Conservation (phyloP, 2,888 invertebrate genomes). For the Seira ritae region DNA sequence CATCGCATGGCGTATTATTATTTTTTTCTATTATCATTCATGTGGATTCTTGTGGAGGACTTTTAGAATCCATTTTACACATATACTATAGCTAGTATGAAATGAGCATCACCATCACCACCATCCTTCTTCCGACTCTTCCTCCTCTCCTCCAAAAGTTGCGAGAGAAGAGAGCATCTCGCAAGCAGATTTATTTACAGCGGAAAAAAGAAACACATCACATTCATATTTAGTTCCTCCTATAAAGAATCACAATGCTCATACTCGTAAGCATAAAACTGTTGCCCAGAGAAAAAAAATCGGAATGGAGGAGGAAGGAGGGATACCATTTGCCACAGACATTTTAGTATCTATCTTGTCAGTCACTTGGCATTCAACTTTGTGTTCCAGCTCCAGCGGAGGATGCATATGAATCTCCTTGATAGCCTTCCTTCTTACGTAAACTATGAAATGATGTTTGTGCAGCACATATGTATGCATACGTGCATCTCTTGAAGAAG, state of each 20-base stretch:
- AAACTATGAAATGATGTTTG: too few relatives aligned
- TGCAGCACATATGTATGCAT: background rate
- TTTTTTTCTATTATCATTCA: constrained; percentile 10
- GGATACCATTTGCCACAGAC: constrained; percentile 38
- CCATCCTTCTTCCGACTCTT: background rate
- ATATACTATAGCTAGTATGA: too few relatives aligned
- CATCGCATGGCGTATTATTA: too few relatives aligned
- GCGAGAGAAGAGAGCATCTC: background rate
- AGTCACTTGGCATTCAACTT: constrained; percentile 54
- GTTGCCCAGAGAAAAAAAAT: constrained; percentile 54
- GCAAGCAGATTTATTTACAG: too few relatives aligned
- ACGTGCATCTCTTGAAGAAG: background rate
- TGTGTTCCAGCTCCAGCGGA: background rate
- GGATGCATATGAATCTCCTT: too few relatives aligned
- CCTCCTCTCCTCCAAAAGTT: too few relatives aligned
- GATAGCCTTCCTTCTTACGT: background rate
- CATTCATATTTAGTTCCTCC: constrained; percentile 53
- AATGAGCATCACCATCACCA: background rate
- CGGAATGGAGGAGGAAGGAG: constrained; percentile 6
- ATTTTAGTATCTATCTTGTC: constrained; percentile 29
- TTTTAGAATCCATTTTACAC: too few relatives aligned
- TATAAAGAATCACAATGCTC: constrained; percentile 57
- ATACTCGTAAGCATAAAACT: too few relatives aligned
- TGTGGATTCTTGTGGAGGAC: background rate
- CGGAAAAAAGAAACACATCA: constrained; percentile 10